Base-by-base conservation (phyloP, 2,113 vertebrate genomes). In the Cyrtonyx montezumae region DNA sequence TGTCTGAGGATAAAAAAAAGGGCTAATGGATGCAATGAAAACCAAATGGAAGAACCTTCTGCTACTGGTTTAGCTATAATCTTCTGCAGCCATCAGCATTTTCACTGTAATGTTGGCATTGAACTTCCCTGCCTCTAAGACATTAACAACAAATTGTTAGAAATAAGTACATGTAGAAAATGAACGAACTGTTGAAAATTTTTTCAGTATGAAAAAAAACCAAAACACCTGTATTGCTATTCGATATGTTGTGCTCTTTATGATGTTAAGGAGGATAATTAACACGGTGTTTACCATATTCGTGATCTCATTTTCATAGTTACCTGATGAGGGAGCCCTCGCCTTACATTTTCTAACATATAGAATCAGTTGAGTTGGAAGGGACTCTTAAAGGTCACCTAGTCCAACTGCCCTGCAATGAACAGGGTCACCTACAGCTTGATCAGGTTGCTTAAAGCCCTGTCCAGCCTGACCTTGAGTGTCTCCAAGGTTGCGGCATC, bases 251-350 rank as follows among this genome's bases (percentile, higher is more conserved):
- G 30, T 30, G 19, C 1, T 1, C 51, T 26, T 89, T 63, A 26
- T 1, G 7, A 40, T 21, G 8, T 11, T 76, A 79, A 58, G 23
- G 15, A 56, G 17, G 48, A 11, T 25, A 73, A 81, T 32, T n/a
- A 69, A 73, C 13, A 91, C 77, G 84, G 75, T 0, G 2, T 91
- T 92, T 84, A 79, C 68, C 79, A 69, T 9, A 34, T 21, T 42
- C 13, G 56, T 68, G 14, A 53, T 61, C 79, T 82, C 70, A 82
- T 77, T 92, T 91, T 92, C 46, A 56, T 26, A 70, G 43, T 49
- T 61, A 74, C 84, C 95, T 96, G 94, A 85, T 83, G 96, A 95
- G 95, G 94, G 92, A 96, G 91, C 89, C 78, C 93, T 85, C 66
- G 37, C 32, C 51, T 91, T 82, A 82, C 17, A 66, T 82, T 94